Evolutionary conservation across 2,888 invertebrate genomes (phyloP).

Genomic region (Ceraclea dissimilis): DNA sequence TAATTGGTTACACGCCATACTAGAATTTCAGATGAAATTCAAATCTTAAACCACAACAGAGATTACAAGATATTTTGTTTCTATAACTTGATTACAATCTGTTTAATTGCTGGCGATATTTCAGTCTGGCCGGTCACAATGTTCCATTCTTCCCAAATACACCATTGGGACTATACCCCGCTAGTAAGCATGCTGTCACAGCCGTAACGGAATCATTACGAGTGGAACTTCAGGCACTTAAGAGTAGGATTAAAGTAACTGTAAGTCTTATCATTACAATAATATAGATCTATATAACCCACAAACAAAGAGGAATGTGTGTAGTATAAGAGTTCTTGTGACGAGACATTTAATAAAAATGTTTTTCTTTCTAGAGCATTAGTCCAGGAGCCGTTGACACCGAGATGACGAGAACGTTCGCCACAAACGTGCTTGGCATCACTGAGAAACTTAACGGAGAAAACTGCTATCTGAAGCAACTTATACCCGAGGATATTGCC

Average conservation of each 20-base stretch:
- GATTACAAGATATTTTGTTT: no score
- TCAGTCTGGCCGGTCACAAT: conserved; percentile 40
- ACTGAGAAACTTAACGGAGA: conserved; percentile 20
- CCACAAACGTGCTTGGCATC: conserved; percentile 23
- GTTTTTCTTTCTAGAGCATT: conserved; percentile 43
- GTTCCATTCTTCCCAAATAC: conserved; percentile 31
- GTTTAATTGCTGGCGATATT: no score
- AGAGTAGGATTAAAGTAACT: conserved; percentile 41
- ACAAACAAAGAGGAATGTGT: no score
- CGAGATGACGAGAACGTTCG: conserved; percentile 31
- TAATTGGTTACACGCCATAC: no score
- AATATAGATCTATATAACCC: background rate
- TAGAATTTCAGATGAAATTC: no score
- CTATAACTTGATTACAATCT: no score
- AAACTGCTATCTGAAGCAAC: conserved; percentile 22
- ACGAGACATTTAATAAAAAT: background rate
- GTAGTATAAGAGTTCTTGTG: no score
- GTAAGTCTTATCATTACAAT: conserved; percentile 29
- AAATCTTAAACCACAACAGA: no score
- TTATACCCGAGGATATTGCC: conserved; percentile 49
- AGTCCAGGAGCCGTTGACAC: conserved; percentile 57
- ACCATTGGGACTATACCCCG: conserved; percentile 43
- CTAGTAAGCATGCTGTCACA: conserved; percentile 49
- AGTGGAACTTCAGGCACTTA: conserved; percentile 41
- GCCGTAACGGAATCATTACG: conserved; percentile 45